These are phyloP conservation scores for Resseliella maxima DNA, from an alignment of 2,888 invertebrate genomes.

Conservation along the genomic window DNA sequence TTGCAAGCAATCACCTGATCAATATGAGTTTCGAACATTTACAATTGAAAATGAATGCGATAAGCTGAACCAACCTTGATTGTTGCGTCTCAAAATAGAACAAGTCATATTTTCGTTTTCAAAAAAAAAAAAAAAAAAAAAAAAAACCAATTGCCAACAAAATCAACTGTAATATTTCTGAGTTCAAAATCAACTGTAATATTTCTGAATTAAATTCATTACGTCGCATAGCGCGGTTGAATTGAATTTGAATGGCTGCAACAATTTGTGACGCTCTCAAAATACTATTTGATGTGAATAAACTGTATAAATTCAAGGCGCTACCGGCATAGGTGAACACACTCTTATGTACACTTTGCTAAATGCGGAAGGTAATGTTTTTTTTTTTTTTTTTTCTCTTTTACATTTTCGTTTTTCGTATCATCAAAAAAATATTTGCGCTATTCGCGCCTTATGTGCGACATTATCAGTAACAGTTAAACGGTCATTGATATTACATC, in stretches of 20 bases:
- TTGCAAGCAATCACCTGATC: conserved; percentile 19
- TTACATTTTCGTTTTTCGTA: not conserved
- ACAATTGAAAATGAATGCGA: not conserved
- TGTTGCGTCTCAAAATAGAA: not conserved
- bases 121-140: not conserved
- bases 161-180: not conserved
- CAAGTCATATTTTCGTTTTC: not conserved
- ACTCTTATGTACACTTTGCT: conserved; percentile 2
- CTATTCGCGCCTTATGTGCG: not conserved
- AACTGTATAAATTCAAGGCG: conserved; percentile 27
- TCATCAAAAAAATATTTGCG: not conserved
- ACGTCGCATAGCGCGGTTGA: not conserved
- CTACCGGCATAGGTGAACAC: conserved; percentile 17
- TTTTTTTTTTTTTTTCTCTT: not conserved
- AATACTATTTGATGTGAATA: not conserved
- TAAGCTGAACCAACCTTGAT: conserved; percentile 32
- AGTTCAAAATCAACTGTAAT: not conserved
- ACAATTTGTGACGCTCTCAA: not conserved
- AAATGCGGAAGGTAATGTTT: conserved; percentile 38
- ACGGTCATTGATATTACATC: not conserved
- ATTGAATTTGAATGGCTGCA: not conserved
- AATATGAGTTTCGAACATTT: not conserved
- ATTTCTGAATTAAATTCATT: not conserved
- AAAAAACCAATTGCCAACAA: not conserved
- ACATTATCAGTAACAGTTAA: conserved; percentile 25